Conservation (phyloP, 2,113 vertebrate genomes). For the Paramisgurnus dabryanus region DNA sequence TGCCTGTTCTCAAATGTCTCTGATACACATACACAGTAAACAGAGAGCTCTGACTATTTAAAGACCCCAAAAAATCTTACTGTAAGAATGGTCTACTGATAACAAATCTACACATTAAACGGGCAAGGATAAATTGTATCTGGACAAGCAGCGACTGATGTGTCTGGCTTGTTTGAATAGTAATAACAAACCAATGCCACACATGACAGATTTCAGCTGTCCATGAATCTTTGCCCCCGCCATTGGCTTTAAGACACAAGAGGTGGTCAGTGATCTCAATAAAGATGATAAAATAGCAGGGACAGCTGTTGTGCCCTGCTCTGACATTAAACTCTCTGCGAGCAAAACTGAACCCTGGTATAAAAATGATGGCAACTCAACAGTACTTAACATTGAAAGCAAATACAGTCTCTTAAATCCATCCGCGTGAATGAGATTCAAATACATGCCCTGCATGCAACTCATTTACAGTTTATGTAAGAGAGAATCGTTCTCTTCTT, state of each 20-base stretch:
- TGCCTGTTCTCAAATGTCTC: constrained; percentile 51
- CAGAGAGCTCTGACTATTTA: not conserved
- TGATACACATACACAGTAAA: constrained; percentile 15
- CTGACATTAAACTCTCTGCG: not conserved
- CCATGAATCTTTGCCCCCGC: constrained; percentile 43
- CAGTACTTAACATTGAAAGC: not conserved
- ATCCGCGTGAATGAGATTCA: not conserved
- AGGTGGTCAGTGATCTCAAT: not conserved
- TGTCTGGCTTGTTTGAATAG: constrained; percentile 12
- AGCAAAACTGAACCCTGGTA: not conserved
- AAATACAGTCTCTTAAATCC: not conserved
- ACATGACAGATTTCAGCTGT: constrained; percentile 42
- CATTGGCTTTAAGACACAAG: constrained; percentile 18
- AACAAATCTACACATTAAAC: no score
- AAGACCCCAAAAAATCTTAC: no score
- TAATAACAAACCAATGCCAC: constrained; percentile 35
- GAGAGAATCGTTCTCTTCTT: not conserved
- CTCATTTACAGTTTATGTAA: not conserved
- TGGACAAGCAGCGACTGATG: not conserved
- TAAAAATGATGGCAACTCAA: not conserved
- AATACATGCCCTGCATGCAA: not conserved
- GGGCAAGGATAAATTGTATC: no score
- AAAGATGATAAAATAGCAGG: constrained; percentile 50
- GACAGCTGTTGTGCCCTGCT: constrained; percentile 28
- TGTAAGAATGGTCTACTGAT: no score